Conservation (phyloP, 1,140 invertebrate species). For the Aphaenogaster rudis region DNA sequence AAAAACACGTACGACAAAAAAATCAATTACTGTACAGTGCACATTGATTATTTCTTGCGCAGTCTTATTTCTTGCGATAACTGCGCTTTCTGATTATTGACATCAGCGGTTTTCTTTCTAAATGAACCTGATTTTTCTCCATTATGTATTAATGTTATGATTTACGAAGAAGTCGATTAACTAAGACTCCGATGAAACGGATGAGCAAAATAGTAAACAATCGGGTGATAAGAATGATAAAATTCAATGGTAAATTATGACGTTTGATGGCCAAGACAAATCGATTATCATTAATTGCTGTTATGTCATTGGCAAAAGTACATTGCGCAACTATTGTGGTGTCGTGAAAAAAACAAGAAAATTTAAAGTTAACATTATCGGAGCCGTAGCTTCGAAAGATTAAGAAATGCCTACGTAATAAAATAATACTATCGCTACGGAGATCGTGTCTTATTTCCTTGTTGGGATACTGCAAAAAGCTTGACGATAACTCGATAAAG, state of each 20-base stretch:
- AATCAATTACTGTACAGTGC: neutral
- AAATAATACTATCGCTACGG: neutral
- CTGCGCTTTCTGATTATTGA: neutral
- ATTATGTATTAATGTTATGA: neutral
- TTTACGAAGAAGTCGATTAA: neutral
- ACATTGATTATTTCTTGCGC: neutral
- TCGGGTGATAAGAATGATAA: neutral
- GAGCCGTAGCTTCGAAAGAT: neutral
- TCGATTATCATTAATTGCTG: neutral
- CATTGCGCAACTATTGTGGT: neutral
- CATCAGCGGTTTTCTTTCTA: neutral
- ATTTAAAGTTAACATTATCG: conserved; percentile 16
- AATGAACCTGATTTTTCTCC: neutral
- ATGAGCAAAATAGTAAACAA: neutral
- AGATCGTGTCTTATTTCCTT: conserved; percentile 11
- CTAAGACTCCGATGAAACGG: neutral
- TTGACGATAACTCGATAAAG: neutral
- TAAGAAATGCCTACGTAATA: neutral
- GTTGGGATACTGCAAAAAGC: too few relatives aligned
- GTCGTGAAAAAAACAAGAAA: neutral
- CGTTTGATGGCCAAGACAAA: neutral
- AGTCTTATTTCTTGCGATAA: neutral
- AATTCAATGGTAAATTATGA: neutral
- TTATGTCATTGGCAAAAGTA: neutral
- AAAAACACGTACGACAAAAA: neutral